Percentiles rank a stretch among this genome's conserved stretches.
Conservation (phyloP, 2,888 invertebrate genomes). For the Plebejus anna region DNA sequence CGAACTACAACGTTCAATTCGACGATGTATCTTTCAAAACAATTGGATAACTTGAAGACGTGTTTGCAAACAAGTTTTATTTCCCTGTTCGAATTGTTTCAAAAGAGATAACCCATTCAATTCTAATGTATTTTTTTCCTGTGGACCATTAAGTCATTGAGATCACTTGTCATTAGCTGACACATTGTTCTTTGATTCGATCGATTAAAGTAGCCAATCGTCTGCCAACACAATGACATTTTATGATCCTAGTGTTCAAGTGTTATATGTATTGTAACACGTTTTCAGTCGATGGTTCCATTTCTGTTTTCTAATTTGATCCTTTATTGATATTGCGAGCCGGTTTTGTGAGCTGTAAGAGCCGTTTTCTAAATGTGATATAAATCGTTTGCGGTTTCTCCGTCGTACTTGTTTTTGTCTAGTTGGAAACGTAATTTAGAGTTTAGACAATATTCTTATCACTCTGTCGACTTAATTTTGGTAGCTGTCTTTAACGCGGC, state of each 20-base stretch:
- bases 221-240: background rate
- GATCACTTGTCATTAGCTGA: conserved; percentile 19
- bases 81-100: conserved; percentile 1
- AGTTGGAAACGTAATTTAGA: background rate
- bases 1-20: background rate
- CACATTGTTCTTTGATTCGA: conserved; percentile 19
- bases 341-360: conserved; percentile 5
- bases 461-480: background rate
- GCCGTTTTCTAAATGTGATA: conserved; percentile 15
- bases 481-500: background rate
- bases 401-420: background rate
- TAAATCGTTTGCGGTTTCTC: background rate
- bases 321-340: conserved; percentile 8
- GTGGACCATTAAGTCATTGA: conserved; percentile 3
- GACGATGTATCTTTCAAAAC: background rate
- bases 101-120: conserved; percentile 11
- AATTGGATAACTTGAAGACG: background rate
- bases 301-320: conserved; percentile 16
- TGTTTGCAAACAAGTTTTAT: conserved; percentile 13
- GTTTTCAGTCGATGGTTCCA: background rate
- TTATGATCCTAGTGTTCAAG: background rate
- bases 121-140: conserved; percentile 20
- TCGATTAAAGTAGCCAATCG: conserved; percentile 1
- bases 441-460: background rate
- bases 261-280: background rate